Percentiles rank a stretch among this genome's conserved stretches.
Conservation (phyloP, 2,888 invertebrate species). For the Agonopterix arenella region DNA sequence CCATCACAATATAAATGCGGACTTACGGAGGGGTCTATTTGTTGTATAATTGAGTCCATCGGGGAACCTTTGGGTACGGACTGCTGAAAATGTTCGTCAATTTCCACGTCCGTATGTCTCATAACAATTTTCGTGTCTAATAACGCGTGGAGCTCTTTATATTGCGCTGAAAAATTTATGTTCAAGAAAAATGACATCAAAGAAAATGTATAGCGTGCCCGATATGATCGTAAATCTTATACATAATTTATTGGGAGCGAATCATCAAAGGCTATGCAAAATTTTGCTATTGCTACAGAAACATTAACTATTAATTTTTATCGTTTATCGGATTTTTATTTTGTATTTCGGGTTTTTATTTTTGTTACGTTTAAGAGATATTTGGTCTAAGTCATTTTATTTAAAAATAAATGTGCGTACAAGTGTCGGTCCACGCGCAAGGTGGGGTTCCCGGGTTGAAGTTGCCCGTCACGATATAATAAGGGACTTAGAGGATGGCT, state of each 20-base stretch:
- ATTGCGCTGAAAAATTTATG: slow-evolving; percentile 58
- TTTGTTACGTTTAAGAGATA: too few relatives aligned
- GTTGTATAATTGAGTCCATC: too few relatives aligned
- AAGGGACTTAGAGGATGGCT: too few relatives aligned
- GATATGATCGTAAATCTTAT: slow-evolving; percentile 37
- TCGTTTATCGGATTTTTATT: neutral
- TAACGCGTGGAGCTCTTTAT: slow-evolving; percentile 52
- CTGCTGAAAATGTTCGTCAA: neutral
- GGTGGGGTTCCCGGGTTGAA: too few relatives aligned
- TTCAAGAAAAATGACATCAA: slow-evolving; percentile 62
- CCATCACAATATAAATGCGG: too few relatives aligned
- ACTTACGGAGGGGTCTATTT: too few relatives aligned
- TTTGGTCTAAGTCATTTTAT: too few relatives aligned
- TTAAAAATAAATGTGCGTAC: too few relatives aligned
- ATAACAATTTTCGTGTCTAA: slow-evolving; percentile 48
- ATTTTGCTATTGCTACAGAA: neutral
- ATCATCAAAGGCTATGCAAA: slow-evolving; percentile 13
- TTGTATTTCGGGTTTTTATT: too few relatives aligned
- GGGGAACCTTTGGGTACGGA: too few relatives aligned
- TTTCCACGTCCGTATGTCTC: slow-evolving; percentile 28
- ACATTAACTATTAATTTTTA: neutral
- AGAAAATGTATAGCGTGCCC: slow-evolving; percentile 39
- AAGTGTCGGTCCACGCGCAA: too few relatives aligned
- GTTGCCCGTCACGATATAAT: too few relatives aligned
- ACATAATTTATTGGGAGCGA: slow-evolving; percentile 19